Conservation (phyloP, 2,113 vertebrate genomes). For the Riparia riparia region DNA sequence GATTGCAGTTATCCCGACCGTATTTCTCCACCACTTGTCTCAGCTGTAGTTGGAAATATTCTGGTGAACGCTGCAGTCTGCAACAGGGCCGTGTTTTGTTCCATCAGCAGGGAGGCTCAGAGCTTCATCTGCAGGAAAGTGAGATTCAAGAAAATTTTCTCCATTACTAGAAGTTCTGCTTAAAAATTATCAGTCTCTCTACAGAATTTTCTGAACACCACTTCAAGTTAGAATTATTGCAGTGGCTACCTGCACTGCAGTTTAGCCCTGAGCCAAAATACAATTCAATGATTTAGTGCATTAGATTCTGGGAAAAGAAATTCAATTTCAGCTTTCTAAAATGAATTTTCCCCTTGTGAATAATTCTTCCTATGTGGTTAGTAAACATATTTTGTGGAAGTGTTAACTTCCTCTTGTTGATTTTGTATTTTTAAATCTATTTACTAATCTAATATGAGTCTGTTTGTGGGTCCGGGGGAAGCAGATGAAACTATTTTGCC, state of each 20-base stretch:
- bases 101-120: background rate
- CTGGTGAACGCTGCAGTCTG: background rate
- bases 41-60: background rate
- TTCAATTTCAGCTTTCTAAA: background rate
- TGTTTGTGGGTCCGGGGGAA: background rate
- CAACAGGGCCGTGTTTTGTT: accelerated
- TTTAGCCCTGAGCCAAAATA: background rate
- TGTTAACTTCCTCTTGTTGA: background rate
- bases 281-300: background rate
- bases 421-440: background rate
- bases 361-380: background rate
- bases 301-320: background rate
- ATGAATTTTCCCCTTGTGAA: background rate
- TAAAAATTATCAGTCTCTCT: background rate
- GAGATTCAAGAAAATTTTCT: background rate
- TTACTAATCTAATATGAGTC: background rate
- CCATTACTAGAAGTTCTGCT: background rate
- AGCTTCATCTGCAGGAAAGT: background rate
- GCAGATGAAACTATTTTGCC: background rate
- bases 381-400: background rate
- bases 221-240: background rate
- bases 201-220: background rate
- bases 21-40: background rate
- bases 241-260: background rate
- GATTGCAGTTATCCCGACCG: background rate